phyloP scores from a whole-genome alignment of 2,113 vertebrate species.

The Lamprologus ornatipinnis region DNA sequence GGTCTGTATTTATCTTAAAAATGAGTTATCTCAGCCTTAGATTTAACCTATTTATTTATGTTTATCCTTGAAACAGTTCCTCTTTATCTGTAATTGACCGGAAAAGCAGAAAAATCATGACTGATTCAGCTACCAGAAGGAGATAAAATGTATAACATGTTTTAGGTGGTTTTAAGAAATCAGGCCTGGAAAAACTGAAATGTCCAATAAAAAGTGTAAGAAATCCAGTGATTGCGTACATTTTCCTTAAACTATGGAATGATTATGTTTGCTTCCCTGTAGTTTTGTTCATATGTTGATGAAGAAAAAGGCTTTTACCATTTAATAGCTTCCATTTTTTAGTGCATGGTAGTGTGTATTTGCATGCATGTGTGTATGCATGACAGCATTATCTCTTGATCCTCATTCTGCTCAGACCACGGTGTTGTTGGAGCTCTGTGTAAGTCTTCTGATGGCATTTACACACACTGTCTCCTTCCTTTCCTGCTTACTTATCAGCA shows the following conservation, averaged over 20 bases:
- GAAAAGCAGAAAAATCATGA: neutral
- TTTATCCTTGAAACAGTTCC: neutral
- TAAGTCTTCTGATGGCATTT: constrained; percentile 11
- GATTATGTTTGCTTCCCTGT: neutral
- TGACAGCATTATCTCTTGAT: neutral
- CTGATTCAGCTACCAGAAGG: neutral
- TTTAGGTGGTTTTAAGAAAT: neutral
- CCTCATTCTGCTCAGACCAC: neutral
- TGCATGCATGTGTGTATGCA: neutral
- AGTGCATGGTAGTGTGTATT: neutral
- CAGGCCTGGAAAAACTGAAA: neutral
- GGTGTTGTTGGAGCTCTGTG: neutral
- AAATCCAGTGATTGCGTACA: neutral
- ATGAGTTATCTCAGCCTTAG: neutral
- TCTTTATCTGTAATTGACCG: neutral
- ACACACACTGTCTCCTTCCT: constrained; percentile 48
- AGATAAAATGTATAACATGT: neutral
- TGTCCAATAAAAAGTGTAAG: neutral
- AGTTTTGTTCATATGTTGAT: neutral
- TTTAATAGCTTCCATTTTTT: neutral
- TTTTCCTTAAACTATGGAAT: neutral
- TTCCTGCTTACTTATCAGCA: constrained; percentile 62
- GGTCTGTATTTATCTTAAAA: neutral
- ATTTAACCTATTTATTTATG: neutral
- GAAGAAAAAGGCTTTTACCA: neutral